Evolutionary conservation across 2,797 vertebrate genomes (phyloP), one percentile per base, ranked within the genome.

Genomic region (Syndactyla subalaris): DNA sequence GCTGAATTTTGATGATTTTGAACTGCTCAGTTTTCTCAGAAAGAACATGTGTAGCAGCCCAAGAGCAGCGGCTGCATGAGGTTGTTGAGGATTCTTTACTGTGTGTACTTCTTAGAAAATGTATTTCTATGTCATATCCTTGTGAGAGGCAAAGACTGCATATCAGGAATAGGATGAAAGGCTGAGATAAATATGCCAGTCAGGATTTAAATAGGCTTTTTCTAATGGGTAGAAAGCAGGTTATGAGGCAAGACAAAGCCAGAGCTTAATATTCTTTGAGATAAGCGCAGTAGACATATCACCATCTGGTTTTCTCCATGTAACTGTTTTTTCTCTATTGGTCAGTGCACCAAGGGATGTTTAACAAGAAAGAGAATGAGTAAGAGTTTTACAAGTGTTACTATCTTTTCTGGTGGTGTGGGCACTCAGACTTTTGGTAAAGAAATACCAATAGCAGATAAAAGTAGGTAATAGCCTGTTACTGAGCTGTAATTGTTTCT

Each of bases 211-310:
- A 84, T 6, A 30, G 43, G 18, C 21, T 78, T 93, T 88, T 90
- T 68, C 36, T 88, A 80, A 52, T 75, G 43, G 24, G 14, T 57
- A 49, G 51, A 92, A 89, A 81, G 70, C 58, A 91, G 84, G 85
- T 91, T 94, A 80, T 54, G 23, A 89, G 49, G 72, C 58, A 91
- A 96, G 78, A 91, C 62, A 89, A 91, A 96, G 75, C 75, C n/a
- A 52, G 41, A 63, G 72, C 46, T 93, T 91, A 93, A 54, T 91
- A 65, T 38, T 65, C 29, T 65, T 83, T 54, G 41, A 58, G 45
- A 57, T 68, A 74, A 80, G 49, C 88, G 22, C 27, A 61, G 61
- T 16, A 82, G 81, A 46, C 11, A 2, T 65, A 32, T 43, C 29
- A 75, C 34, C 82, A 77, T 84, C 51, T 94, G 80, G 7, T 93